Base-by-base conservation (phyloP, 2,888 invertebrate genomes). In the Dusona sp. region DNA sequence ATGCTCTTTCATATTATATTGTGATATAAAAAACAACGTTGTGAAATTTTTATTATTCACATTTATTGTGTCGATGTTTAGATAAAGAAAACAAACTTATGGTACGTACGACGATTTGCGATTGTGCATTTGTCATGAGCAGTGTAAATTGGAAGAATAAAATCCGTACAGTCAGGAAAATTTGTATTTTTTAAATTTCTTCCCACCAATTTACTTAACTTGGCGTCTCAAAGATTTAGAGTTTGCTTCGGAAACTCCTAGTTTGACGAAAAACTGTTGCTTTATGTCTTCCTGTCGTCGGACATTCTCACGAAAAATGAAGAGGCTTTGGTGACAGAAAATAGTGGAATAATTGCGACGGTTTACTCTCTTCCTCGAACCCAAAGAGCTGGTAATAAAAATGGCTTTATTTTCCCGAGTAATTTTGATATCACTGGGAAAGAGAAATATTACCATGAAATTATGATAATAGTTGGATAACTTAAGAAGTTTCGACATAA, bases 21-120 rank as follows among this genome's bases (percentile, higher is more conserved):
- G 51, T 19, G 48, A 64, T 19, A 64, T n/a, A 29, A 51, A 80
- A 36, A 73, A 22, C 0, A 29, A 36, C 11, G n/a, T 65, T 75
- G 75, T 70, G 64, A 79, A 79, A 86, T 83, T 83, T 86, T 86
- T 85, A 74, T 85, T 82, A 85, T 75, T 70, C 42, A 68, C 68
- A 42, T 1, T 13, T 79, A 79, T 86, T 83, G 67, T 72, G 61
- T 67, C 29, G 57, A 79, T 45, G 72, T 83, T 86, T 65, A 29
- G 54, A 85, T 74, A 78, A 79, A 61, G 2, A 51, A 13, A 57
- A 67, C 22, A 68, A 54, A 51, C 57, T 65, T 79, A 65, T 57
- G 64, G 82, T 29, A 33, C 48, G 67, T 45, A 75, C 79, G 70
- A 79, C 61, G 48, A 83, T 74, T 36, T 42, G 70, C n/a, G 45